Base-by-base conservation (phyloP, 2,888 invertebrate genomes). In the Drosophila bunnanda region DNA sequence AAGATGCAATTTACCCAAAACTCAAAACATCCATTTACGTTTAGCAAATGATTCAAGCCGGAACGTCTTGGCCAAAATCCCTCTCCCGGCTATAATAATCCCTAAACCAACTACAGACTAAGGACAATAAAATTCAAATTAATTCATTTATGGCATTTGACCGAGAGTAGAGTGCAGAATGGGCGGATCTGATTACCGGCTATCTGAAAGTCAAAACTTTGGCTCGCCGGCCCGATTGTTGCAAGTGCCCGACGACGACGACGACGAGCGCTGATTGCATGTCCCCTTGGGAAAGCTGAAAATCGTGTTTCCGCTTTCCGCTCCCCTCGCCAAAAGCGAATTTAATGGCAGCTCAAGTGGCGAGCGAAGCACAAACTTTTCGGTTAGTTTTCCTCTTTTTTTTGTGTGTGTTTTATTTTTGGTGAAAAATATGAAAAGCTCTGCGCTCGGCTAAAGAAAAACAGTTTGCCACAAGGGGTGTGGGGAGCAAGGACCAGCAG, bases 291-390 rank as follows among this genome's bases (percentile, higher is more conserved):
- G 20, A 60, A 34, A 59, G 30, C 60, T 60, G 32, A 34, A 69
- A 67, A 69, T 68, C 67, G 56, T 67, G 69, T 67, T 67, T 56
- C 67, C 56, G 67, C 38, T 66, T 44, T 53, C 25, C 25, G 25
- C 44, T 30, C 17, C 28, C 20, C 39, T 22, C 36, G 36, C 53
- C 53, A 66, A 67, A 69, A 69, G 69, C 46, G 67, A 67, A 46
- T 67, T 67, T 67, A 67, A 67, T 67, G 56, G 67, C 67, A 69
- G 56, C 67, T 67, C 69, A 56, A 67, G 67, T 69, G 67, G 44
- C 69, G 56, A 39, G 38, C 39, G 44, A 48, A 39, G 10, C 43
- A 20, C 43, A 20, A 67, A 69, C 69, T 67, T 67, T 67, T 67
- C 22, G 34, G 56, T 67, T 56, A 32, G 69, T 46, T 46, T 55